Conservation (phyloP, 2,797 vertebrate species). For the Oryzias sinensis region DNA sequence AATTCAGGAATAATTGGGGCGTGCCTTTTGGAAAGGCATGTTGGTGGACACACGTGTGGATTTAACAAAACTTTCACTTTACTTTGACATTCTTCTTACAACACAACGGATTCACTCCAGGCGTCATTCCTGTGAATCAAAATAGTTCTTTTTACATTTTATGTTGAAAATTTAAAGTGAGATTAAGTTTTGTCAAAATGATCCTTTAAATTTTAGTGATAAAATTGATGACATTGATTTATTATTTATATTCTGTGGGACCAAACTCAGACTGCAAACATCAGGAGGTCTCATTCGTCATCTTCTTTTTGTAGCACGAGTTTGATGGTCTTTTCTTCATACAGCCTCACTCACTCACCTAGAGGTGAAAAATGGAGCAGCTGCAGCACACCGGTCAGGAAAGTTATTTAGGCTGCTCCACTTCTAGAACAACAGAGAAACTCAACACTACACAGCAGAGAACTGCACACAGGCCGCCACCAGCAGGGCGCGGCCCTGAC, state of each 20-base stretch:
- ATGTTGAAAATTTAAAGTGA: no score
- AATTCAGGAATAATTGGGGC: no score
- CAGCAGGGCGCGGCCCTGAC: slow-evolving; percentile 2
- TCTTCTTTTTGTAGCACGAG: background rate
- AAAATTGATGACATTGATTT: no score
- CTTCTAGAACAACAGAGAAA: slow-evolving; percentile 54
- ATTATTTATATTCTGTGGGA: background rate
- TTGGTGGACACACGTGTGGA: no score
- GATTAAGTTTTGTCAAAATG: no score
- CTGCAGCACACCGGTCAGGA: slow-evolving; percentile 20
- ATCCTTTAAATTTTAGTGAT: no score
- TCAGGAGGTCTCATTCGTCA: background rate
- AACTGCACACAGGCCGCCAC: slow-evolving; percentile 21
- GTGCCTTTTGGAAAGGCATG: no score
- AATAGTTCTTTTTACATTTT: no score
- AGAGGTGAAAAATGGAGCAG: background rate
- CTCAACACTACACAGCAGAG: slow-evolving; percentile 44
- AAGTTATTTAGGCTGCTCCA: slow-evolving; percentile 42
- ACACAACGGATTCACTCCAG: no score
- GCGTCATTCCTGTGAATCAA: no score
- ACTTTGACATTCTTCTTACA: no score
- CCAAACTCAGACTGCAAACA: background rate
- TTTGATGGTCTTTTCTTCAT: background rate
- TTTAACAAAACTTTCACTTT: no score
- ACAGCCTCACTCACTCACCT: background rate